phyloP scores from a whole-genome alignment of 2,888 invertebrate genomes.

The Biston stratarius region DNA sequence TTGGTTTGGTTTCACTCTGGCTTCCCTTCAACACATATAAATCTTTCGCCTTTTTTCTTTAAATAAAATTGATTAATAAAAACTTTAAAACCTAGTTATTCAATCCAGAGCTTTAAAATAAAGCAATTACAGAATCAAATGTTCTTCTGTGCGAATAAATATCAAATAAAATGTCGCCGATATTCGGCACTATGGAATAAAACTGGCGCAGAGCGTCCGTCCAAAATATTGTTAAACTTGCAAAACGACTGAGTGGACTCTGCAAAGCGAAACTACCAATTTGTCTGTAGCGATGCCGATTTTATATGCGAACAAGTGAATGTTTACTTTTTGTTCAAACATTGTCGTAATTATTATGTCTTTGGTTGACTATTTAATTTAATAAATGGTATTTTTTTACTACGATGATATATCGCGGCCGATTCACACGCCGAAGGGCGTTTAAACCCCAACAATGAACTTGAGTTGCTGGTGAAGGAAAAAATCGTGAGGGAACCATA shows the following conservation, averaged over 20 bases:
- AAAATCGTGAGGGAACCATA: too few relatives aligned
- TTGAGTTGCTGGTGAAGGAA: neutral
- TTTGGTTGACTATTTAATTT: neutral
- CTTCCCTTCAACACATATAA: too few relatives aligned
- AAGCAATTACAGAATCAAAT: conserved; percentile 15
- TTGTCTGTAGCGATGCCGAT: conserved; percentile 35
- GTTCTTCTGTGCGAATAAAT: conserved; percentile 36
- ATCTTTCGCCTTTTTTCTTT: too few relatives aligned
- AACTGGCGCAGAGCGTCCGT: conserved; percentile 49
- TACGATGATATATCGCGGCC: too few relatives aligned
- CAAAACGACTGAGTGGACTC: conserved; percentile 70
- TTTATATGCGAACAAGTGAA: conserved; percentile 31
- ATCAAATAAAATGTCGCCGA: conserved; percentile 39
- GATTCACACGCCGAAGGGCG: too few relatives aligned
- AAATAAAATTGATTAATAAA: too few relatives aligned
- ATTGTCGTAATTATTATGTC: conserved; percentile 8
- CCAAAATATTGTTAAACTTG: conserved; percentile 82
- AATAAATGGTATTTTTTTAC: neutral
- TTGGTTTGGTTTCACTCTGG: too few relatives aligned
- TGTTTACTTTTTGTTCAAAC: conserved; percentile 15
- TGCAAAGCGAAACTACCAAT: conserved; percentile 46
- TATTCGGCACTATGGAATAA: conserved; percentile 40
- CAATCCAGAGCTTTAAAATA: conserved; percentile 2
- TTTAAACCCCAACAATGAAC: too few relatives aligned
- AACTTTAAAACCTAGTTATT: neutral